Percentiles rank a stretch among this genome's conserved stretches.
These are phyloP conservation scores for Burhinus oedicnemus DNA, from an alignment of 2,113 vertebrate species.

Conservation along the genomic window DNA sequence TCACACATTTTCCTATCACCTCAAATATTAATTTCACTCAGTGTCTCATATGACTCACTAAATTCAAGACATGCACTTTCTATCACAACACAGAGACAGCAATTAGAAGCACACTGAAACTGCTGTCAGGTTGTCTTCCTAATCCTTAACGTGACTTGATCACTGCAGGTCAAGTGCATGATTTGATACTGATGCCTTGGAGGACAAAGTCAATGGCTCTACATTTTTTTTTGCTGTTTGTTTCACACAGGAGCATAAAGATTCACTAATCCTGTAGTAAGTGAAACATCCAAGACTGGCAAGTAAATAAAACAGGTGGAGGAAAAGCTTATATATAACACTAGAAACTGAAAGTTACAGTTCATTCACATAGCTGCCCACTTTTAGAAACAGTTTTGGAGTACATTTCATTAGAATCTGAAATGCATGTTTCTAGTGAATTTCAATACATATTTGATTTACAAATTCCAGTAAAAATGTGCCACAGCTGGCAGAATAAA, in stretches of 20 bases:
- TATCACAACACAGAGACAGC: constrained; percentile 20
- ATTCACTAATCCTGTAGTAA: not conserved
- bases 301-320: constrained; percentile 5
- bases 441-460: constrained; percentile 76
- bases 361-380: constrained; percentile 20
- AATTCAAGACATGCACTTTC: not conserved
- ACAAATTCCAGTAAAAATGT: constrained; percentile 78
- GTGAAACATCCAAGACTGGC: not conserved
- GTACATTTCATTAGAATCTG: constrained; percentile 72
- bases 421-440: constrained; percentile 73
- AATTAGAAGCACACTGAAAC: constrained; percentile 37
- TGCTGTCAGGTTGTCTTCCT: constrained; percentile 24
- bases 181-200: constrained; percentile 9
- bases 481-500: constrained; percentile 74
- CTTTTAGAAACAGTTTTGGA: constrained; percentile 66
- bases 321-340: not conserved
- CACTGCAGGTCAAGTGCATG: constrained; percentile 48
- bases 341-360: not conserved
- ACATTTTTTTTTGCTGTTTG: not conserved
- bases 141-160: constrained; percentile 12
- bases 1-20: not conserved
- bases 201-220: not conserved
- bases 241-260: constrained; percentile 3
- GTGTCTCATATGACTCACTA: not conserved
- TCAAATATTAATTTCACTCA: not conserved